Evolutionary conservation across 2,888 invertebrate species (phyloP), one percentile per base, ranked within the genome.

Genomic region (Tipula confusa): DNA sequence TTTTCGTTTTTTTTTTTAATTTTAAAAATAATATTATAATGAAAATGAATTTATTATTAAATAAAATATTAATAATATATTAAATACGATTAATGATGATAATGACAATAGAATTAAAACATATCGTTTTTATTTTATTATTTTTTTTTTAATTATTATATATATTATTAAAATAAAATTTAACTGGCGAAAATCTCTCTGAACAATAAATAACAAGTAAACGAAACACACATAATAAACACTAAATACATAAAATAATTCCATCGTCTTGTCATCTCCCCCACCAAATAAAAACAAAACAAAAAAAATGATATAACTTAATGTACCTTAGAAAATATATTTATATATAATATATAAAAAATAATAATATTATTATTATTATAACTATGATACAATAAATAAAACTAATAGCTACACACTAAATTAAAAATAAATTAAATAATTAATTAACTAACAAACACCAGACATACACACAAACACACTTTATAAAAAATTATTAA

Each of bases 41-140:
- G 2, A 43, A 43, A 18, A 64, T 24, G 64, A 64, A 64, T 64
- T 64, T 64, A 64, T 43, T n/a, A n/a, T 31, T 43, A 80, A 80
- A 80, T 6, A 24, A 80, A 82, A 81, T 31, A 79, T 3, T 79
- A 13, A 81, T 82, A 82, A 33, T 82, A 33, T 33, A 82, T 82
- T 2, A 82, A 31, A 64, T 64, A 64, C 64, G 64, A 64, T 64
- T 64, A 9, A 64, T 64, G 64, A 64, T 64, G 64, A 64, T 80
- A 80, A 80, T 80, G 80, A 80, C 80, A 80, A 80, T 80, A 80
- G 29, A 80, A 80, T 80, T 80, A 80, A 80, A 80, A 80, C 80
- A 80, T 80, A 80, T 80, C 80, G 80, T 64, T 64, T 64, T 64
- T 43, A 15, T 24, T 64, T n/a, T n/a, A n/a, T n/a, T n/a, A n/a